Evolutionary conservation across 2,113 vertebrate genomes (phyloP), one percentile per base, ranked within the genome.

Genomic region (Pomatorhinus ruficollis): DNA sequence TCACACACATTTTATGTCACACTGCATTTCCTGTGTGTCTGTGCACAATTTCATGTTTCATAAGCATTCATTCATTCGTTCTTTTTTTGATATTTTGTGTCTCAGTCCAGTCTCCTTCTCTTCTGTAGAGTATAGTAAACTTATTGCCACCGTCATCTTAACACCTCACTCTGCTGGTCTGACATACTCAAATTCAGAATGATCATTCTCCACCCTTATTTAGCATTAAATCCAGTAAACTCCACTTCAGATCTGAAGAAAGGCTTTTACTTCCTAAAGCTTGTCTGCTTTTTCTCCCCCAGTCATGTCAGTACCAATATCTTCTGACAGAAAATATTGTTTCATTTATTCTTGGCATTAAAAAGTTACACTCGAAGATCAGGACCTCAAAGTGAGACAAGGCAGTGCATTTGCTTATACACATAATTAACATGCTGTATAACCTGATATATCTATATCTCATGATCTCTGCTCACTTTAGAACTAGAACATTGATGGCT

Each of bases 61-160:
- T 68, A 84, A 66, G 11, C 20, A n/a, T 52, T 74, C 11, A 40
- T n/a, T 42, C 19, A 31, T 57, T 75, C 11, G 4, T 50, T 50
- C 14, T 15, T 50, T n/a, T 17, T 11, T 12, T 9, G 10, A 33
- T 30, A 8, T 69, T 77, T 77, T 12, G 3, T 76, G 28, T 25
- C 9, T 52, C 65, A 61, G 15, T 28, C 30, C 24, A 61, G 18
- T 59, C 21, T 39, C 47, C 54, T 15, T 69, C 6, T 84, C 28
- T 45, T 76, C 16, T 0, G 0, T 19, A 23, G 30, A 35, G 11
- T 25, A 27, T 33, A 56, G 54, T 74, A 45, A 74, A 74, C 6
- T 61, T 86, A 54, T 15, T 77, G 15, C 22, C 12, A 74, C 12
- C 6, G 53, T 66, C 31, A 25, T 63, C 28, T 63, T 90, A 63